Evolutionary conservation across 1,140 invertebrate species (phyloP).

Genomic region (Pristionchus pacificus): DNA sequence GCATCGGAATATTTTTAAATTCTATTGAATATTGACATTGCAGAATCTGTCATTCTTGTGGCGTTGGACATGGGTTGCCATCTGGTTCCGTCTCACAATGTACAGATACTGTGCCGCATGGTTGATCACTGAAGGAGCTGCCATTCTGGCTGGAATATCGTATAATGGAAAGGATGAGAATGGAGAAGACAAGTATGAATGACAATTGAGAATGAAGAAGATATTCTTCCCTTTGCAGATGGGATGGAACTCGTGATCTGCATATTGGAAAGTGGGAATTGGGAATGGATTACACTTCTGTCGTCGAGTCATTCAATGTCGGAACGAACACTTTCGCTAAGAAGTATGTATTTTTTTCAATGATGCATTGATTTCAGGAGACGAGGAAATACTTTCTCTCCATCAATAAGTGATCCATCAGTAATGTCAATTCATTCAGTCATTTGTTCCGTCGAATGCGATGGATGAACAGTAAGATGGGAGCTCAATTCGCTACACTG

Average conservation of each 20-base stretch:
- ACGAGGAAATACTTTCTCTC: slow-evolving; percentile 13
- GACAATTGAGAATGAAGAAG: not conserved
- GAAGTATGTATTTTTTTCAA: slow-evolving; percentile 53
- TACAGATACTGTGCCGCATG: slow-evolving; percentile 50
- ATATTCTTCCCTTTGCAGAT: slow-evolving; percentile 29
- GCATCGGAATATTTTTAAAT: slow-evolving; percentile 23
- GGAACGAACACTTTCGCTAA: slow-evolving; percentile 62
- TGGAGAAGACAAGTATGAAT: slow-evolving; percentile 40
- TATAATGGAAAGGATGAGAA: slow-evolving; percentile 60
- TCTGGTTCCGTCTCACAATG: slow-evolving; percentile 60
- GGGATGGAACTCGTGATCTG: slow-evolving; percentile 61
- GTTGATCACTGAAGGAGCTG: slow-evolving; percentile 58
- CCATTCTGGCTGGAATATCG: slow-evolving; percentile 60
- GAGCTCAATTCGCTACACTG: slow-evolving; percentile 60
- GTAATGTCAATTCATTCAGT: too few relatives aligned
- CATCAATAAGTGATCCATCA: slow-evolving; percentile 4
- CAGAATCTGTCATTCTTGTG: slow-evolving; percentile 55
- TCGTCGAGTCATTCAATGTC: slow-evolving; percentile 60
- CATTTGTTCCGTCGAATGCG: slow-evolving; percentile 61
- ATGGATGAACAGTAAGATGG: slow-evolving; percentile 60
- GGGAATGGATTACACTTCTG: slow-evolving; percentile 53
- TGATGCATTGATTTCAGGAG: not conserved
- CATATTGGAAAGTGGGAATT: slow-evolving; percentile 57
- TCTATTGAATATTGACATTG: slow-evolving; percentile 36
- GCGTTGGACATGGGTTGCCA: slow-evolving; percentile 58